A percentile compares a stretch with the other conserved stretches of the same genome.
Evolutionary conservation across 2,888 invertebrate genomes (phyloP).

Genomic region (Ectropis crepuscularia): DNA sequence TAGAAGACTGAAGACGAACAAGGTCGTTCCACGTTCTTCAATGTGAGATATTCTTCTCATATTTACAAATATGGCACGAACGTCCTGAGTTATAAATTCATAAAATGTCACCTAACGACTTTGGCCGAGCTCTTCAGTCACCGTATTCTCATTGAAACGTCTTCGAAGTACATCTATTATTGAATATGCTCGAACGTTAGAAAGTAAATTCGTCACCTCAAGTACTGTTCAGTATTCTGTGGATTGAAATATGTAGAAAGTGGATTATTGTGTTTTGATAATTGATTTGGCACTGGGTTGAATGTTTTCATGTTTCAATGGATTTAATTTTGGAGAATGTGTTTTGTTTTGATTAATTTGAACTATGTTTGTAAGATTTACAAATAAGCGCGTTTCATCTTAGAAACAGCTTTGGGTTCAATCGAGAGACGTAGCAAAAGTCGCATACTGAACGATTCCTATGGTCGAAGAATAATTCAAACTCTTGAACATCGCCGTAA

Average conservation of each 20-base stretch:
- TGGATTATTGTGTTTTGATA: constrained; percentile 13
- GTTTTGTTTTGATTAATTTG: no score
- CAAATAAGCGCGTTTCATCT: no score
- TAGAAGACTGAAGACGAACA: no score
- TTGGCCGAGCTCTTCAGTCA: constrained; percentile 9
- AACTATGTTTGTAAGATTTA: no score
- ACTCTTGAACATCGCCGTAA: no score
- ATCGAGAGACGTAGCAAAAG: no score
- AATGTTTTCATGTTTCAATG: neutral
- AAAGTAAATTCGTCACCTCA: constrained; percentile 20
- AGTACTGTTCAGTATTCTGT: constrained; percentile 4
- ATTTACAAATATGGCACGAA: neutral
- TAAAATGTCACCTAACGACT: constrained; percentile 20
- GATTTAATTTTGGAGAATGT: no score
- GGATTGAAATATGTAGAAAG: constrained; percentile 22
- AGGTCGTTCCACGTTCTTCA: no score
- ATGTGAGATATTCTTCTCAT: no score
- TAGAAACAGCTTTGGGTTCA: no score
- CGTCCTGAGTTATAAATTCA: constrained; percentile 3
- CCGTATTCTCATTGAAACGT: constrained; percentile 35
- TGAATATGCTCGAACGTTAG: constrained; percentile 5
- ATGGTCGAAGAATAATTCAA: no score
- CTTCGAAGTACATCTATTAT: constrained; percentile 24
- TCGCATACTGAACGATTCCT: no score
- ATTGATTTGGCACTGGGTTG: constrained; percentile 10